Evolutionary conservation across 2,797 vertebrate genomes (phyloP), one percentile per base, ranked within the genome.

Genomic region (Cryptoprocta ferox): DNA sequence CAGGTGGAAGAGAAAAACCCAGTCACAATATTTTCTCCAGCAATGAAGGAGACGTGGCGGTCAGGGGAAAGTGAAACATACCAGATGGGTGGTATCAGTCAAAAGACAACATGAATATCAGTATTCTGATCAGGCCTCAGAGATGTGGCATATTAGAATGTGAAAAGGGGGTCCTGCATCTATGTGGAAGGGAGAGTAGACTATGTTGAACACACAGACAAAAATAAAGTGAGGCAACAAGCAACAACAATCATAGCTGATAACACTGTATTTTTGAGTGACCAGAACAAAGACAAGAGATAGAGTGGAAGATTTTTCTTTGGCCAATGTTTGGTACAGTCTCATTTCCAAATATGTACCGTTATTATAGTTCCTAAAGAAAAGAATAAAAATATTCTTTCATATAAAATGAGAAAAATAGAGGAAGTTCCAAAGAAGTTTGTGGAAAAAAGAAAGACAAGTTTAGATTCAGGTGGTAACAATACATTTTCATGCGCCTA

Each of bases 21-120:
- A 0, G 99, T 99, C 83, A 99, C 99, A 76, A 99, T 99, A 98
- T 99, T 99, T 98, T 99, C 99, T 8, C 15, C 99, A 76, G 99
- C 99, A 26, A 99, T 99, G 89, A 99, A 99, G 56, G 99, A 53
- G 56, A 59, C 24, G 56, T 59, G 56, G 56, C 8, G 8, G 19
- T 59, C 56, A 24, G 21, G 56, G 56, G 56, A 99, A 0, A 98
- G 97, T 24, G 99, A 99, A 78, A 39, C 7, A 0, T 98, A 65
- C 73, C 82, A 99, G 14, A 97, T 99, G 98, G 99, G 99, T 99
- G 96, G 98, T 45, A 28, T 75, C 73, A 75, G 73, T 75, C 8
- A 9, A 45, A 30, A 75, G 28, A 75, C 73, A 75, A 75, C 28
- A 48, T 32, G 15, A 75, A 3, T 75, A 75, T 48, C 8, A 48